Evolutionary conservation across 2,113 vertebrate genomes (phyloP).

Genomic region (Gila orcuttii): DNA sequence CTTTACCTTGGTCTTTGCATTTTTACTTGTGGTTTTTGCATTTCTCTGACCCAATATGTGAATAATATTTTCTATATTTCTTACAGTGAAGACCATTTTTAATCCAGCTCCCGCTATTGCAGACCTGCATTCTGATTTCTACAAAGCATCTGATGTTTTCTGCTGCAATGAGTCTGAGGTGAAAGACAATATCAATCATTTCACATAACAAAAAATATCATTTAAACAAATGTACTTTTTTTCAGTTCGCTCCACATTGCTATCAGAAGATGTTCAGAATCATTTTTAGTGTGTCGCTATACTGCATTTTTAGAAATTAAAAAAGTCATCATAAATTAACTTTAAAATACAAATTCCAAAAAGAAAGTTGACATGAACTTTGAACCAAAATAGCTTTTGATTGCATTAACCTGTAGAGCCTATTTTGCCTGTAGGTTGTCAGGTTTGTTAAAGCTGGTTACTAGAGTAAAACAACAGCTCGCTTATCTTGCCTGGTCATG

Average conservation of each 20-base stretch:
- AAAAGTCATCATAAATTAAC: too few relatives aligned
- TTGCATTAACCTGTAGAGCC: background rate
- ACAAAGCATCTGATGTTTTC: constrained; percentile 86
- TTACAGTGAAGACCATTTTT: constrained; percentile 93
- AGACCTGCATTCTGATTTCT: constrained; percentile 87
- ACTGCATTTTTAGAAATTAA: too few relatives aligned
- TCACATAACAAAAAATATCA: background rate
- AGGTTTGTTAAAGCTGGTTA: background rate
- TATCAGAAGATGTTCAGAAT: background rate
- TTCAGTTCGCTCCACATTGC: background rate
- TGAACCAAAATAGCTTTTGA: background rate
- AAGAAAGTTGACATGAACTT: background rate
- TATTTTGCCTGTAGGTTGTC: background rate
- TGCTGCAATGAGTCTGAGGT: constrained; percentile 99
- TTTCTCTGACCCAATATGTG: background rate
- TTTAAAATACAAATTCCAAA: background rate
- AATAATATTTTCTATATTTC: constrained; percentile 23
- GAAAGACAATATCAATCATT: constrained; percentile 48
- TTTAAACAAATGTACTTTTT: background rate
- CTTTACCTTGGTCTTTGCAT: background rate
- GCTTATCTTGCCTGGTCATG: constrained; percentile 35
- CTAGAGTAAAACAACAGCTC: background rate
- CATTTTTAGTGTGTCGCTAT: background rate
- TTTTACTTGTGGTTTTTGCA: background rate
- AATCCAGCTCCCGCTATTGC: constrained; percentile 92